Evolutionary conservation across 1,140 invertebrate genomes (phyloP).

Genomic region (Sesamia nonagrioides): DNA sequence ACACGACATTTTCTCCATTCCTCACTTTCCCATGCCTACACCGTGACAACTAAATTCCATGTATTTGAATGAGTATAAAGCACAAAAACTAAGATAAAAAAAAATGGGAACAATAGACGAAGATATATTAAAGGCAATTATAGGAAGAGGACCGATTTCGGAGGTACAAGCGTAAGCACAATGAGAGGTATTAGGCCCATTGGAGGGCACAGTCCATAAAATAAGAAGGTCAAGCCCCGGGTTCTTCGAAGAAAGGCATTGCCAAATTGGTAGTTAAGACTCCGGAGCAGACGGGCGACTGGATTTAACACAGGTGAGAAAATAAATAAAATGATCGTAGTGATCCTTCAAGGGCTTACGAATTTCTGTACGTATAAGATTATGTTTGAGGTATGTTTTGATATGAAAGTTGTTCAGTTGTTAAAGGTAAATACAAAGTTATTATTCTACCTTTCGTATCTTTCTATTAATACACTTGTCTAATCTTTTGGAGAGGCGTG

Average conservation of each 20-base stretch:
- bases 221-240: conserved; percentile 58
- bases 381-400: neutral
- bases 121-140: conserved; percentile 18
- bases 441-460: too few species aligned
- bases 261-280: conserved; percentile 54
- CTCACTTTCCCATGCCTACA: too few species aligned
- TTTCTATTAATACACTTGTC: too few species aligned
- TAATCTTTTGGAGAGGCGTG: too few species aligned
- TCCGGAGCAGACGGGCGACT: conserved; percentile 38
- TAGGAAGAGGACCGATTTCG: conserved; percentile 20
- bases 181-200: conserved; percentile 56
- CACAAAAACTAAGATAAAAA: neutral
- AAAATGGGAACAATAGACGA: neutral
- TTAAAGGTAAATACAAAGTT: too few species aligned
- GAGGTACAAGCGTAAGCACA: conserved; percentile 42
- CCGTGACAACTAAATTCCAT: too few species aligned
- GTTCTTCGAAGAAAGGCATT: conserved; percentile 49
- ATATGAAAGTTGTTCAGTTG: neutral
- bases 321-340: conserved; percentile 18
- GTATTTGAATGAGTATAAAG: neutral
- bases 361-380: neutral
- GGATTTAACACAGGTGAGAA: conserved; percentile 27
- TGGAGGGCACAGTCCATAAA: conserved; percentile 57
- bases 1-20: too few species aligned
- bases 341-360: neutral